Evolutionary conservation across 2,113 vertebrate species (phyloP).

Genomic region (Embiotoca jacksoni): DNA sequence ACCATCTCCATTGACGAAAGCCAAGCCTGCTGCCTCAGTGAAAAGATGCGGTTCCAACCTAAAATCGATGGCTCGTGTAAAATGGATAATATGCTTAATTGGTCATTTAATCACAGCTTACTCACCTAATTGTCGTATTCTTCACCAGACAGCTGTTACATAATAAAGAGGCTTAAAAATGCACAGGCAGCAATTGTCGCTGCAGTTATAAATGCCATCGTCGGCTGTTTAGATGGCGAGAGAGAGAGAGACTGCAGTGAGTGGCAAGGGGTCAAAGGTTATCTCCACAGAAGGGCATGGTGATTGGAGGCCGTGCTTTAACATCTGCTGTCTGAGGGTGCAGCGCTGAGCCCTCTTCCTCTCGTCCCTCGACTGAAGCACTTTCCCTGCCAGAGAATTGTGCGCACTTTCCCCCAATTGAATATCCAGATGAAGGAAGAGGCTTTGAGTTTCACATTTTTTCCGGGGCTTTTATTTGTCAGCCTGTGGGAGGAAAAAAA

Average conservation of each 20-base stretch:
- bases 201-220: constrained; percentile 14
- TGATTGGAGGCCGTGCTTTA: constrained; percentile 18
- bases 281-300: constrained; percentile 16
- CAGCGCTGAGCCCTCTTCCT: background rate
- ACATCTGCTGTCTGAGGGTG: constrained; percentile 26
- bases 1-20: constrained; percentile 36
- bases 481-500: background rate
- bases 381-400: background rate
- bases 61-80: constrained; percentile 31
- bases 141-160: background rate
- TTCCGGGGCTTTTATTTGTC: constrained; percentile 3
- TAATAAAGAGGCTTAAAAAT: background rate
- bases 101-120: background rate
- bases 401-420: background rate
- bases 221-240: constrained; percentile 18
- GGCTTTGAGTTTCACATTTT: background rate
- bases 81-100: constrained; percentile 12
- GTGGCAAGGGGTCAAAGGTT: constrained; percentile 31
- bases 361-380: background rate
- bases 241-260: background rate
- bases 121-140: background rate
- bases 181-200: constrained; percentile 25
- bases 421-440: constrained; percentile 21
- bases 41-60: constrained; percentile 12
- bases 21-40: constrained; percentile 12